Conservation (phyloP, 2,888 invertebrate genomes). For the Carpatolechia fugitivella region DNA sequence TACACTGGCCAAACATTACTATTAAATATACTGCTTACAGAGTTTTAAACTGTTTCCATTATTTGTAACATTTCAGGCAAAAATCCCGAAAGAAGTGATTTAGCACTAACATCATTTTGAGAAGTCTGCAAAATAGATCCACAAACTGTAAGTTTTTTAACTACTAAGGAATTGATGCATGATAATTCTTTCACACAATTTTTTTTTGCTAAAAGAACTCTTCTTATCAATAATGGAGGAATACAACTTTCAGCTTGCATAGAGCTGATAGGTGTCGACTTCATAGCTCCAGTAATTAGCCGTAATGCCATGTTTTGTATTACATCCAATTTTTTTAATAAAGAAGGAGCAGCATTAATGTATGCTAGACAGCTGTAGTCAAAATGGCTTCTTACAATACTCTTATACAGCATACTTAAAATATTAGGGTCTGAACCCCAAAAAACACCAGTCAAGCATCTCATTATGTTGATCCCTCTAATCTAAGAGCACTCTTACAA, state of each 20-base stretch:
- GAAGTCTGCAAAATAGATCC: too few species aligned
- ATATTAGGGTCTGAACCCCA: not conserved
- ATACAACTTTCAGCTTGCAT: conserved; percentile 12
- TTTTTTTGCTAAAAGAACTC: too few species aligned
- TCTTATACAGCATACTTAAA: not conserved
- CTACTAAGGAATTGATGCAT: too few species aligned
- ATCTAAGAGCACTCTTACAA: not conserved
- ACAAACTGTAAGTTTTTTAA: too few species aligned
- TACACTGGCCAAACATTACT: too few species aligned
- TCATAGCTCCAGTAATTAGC: not conserved
- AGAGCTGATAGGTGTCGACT: not conserved
- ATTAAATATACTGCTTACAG: too few species aligned
- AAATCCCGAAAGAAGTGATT: too few species aligned
- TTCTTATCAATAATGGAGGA: too few species aligned
- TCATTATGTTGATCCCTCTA: not conserved
- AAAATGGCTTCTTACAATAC: conserved; percentile 7
- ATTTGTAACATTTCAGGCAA: too few species aligned
- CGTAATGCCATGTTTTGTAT: conserved; percentile 2
- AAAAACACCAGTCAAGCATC: not conserved
- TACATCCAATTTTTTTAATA: conserved; percentile 4
- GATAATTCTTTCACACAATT: too few species aligned
- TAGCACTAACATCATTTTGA: too few species aligned
- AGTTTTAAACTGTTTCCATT: too few species aligned
- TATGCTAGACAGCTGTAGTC: conserved; percentile 6
- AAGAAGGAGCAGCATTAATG: not conserved